Evolutionary conservation across 2,113 vertebrate genomes (phyloP).

Genomic region (Myotis davidii): DNA sequence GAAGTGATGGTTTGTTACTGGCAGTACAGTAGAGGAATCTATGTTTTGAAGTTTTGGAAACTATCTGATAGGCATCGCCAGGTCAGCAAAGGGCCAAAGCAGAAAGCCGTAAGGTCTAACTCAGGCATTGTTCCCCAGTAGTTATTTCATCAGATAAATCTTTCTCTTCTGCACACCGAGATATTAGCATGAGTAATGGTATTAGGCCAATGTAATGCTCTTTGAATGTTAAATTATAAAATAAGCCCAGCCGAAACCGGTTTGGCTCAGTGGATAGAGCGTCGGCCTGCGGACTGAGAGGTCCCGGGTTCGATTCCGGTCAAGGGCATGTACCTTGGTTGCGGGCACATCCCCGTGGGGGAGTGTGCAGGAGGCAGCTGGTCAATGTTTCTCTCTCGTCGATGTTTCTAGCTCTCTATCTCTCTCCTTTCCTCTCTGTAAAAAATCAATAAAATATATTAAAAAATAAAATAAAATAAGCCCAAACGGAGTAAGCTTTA

Average conservation of each 20-base stretch:
- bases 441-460: no score
- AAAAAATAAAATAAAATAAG: no score
- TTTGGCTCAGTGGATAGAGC: no score
- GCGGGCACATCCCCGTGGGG: no score
- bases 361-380: no score
- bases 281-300: no score
- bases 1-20: background rate
- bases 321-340: no score
- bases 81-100: background rate
- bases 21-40: background rate
- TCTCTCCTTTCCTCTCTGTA: no score
- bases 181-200: background rate
- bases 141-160: slow-evolving; percentile 5
- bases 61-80: background rate
- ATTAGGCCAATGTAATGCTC: background rate
- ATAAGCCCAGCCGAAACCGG: no score
- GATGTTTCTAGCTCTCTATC: no score
- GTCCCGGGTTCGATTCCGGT: no score
- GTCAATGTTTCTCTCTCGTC: no score
- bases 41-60: background rate
- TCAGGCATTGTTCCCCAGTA: background rate
- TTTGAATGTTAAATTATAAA: slow-evolving; percentile 52
- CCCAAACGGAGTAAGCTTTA: background rate
- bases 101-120: background rate
- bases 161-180: background rate